Percentiles rank a stretch among this genome's conserved stretches.
Conservation (phyloP, 2,797 vertebrate genomes). For the Phalanger gymnotis region DNA sequence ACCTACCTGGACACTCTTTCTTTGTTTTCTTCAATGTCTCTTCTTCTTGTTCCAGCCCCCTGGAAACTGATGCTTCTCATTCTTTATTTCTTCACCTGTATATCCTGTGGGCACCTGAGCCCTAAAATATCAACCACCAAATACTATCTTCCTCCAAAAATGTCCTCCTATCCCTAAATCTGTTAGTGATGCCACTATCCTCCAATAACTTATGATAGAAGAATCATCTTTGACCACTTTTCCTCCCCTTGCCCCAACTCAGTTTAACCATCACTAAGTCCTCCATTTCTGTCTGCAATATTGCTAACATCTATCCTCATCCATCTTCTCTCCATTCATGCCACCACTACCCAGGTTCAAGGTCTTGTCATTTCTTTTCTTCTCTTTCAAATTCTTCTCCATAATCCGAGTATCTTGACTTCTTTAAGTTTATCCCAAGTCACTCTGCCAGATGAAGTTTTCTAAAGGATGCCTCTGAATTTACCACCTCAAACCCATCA, state of each 20-base stretch:
- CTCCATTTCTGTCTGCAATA: background rate
- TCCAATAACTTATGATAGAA: background rate
- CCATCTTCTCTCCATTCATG: background rate
- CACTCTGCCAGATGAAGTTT: too few species aligned
- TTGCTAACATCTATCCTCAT: background rate
- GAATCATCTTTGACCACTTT: background rate
- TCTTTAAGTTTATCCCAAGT: background rate
- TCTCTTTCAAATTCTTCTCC: too few species aligned
- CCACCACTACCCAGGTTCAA: background rate
- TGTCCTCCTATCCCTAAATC: background rate
- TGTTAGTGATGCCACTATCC: background rate
- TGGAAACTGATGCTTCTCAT: background rate
- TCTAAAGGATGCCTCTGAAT: too few species aligned
- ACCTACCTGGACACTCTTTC: background rate
- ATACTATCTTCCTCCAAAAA: background rate
- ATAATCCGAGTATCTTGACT: background rate
- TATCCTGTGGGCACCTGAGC: background rate
- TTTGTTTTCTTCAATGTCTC: background rate
- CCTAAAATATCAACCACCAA: background rate
- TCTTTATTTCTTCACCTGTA: background rate
- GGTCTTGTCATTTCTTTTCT: background rate
- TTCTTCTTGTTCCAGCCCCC: background rate
- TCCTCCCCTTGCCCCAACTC: background rate
- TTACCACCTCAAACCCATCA: background rate
- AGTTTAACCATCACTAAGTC: background rate